Conservation (phyloP, 2,113 vertebrate genomes). For the Asarcornis scutulata region DNA sequence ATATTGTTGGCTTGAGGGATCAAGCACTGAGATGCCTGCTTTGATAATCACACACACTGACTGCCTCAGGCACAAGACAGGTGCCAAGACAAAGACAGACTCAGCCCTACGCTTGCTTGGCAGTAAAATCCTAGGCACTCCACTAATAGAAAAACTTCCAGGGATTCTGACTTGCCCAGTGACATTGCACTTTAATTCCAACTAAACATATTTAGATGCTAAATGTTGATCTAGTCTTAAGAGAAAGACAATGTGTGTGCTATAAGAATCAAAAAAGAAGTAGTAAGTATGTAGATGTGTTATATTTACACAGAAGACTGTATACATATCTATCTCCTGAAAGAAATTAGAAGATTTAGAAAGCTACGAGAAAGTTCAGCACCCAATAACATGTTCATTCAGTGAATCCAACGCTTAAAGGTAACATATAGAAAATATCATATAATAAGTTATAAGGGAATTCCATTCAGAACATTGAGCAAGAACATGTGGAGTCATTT, state of each 20-base stretch:
- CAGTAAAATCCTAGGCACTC: not conserved
- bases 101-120: not conserved
- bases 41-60: accelerated
- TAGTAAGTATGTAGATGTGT: not conserved
- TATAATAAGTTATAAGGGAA: not conserved
- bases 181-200: not conserved
- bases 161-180: not conserved
- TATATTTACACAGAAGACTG: not conserved
- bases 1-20: not conserved
- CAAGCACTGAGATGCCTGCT: not conserved
- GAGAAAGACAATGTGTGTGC: not conserved
- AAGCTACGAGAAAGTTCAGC: not conserved
- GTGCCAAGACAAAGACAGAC: not conserved
- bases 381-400: not conserved
- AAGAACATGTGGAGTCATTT: not conserved
- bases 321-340: not conserved
- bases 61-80: not conserved
- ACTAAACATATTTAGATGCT: not conserved
- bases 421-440: not conserved
- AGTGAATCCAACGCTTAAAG: slow-evolving; percentile 12
- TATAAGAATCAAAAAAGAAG: not conserved
- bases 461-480: not conserved
- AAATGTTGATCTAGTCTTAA: not conserved
- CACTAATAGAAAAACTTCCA: not conserved
- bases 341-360: slow-evolving; percentile 21